Conservation (phyloP, 2,113 vertebrate genomes). For the Nicator chloris region DNA sequence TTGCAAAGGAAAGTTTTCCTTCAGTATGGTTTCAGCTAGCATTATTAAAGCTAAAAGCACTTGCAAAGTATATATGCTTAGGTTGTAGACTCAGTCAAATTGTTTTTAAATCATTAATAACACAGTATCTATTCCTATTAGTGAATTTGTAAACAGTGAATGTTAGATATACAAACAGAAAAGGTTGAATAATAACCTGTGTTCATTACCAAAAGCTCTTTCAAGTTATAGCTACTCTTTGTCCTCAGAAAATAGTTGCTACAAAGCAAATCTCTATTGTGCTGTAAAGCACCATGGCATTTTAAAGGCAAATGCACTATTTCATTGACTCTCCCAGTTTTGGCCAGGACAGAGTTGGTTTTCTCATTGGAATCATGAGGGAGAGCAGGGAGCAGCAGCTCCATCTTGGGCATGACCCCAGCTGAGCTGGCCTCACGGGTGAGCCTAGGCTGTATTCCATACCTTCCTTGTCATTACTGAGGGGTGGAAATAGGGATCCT, state of each 20-base stretch:
- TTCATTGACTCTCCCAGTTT: neutral
- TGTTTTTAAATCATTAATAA: neutral
- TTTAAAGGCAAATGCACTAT: neutral
- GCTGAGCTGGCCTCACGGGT: too few species aligned
- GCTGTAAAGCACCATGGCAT: neutral
- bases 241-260: neutral
- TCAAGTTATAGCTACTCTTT: neutral
- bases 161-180: neutral
- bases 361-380: neutral
- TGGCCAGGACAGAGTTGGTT: neutral
- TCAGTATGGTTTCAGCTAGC: neutral
- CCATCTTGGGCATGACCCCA: too few species aligned
- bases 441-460: neutral
- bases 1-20: neutral
- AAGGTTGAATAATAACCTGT: neutral
- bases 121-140: neutral
- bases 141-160: neutral
- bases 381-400: too few species aligned
- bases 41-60: neutral
- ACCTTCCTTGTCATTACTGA: rapidly evolving
- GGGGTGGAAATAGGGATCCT: neutral
- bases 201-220: neutral
- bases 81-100: neutral
- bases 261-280: neutral
- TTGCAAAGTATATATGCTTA: neutral